phyloP scores from a whole-genome alignment of 92 coral and sea anemone genomes.

The Parazoanthus darwini region DNA sequence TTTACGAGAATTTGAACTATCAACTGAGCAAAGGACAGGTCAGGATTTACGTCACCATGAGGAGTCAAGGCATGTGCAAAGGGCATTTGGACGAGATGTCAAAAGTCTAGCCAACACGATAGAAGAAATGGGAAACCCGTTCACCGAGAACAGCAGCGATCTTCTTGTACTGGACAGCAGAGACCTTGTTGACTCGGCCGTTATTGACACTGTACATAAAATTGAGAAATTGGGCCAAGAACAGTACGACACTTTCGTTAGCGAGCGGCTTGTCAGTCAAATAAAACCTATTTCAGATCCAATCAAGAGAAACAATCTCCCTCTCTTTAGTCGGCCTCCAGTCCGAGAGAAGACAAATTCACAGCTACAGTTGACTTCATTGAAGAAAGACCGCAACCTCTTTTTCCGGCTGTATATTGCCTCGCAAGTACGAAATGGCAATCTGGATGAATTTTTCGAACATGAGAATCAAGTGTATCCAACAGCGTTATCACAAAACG shows the following conservation, averaged over 20 bases:
- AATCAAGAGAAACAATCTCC: constrained; percentile 47
- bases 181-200: constrained; percentile 36
- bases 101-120: not conserved
- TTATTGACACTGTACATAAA: constrained; percentile 9
- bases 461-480: constrained; percentile 36
- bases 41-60: constrained; percentile 30
- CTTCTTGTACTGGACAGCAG: constrained; percentile 45
- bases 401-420: constrained; percentile 21
- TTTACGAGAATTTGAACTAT: constrained; percentile 29
- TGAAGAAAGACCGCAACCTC: constrained; percentile 44
- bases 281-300: constrained; percentile 43
- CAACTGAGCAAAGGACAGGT: not conserved
- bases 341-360: constrained; percentile 49
- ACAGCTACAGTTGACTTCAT: constrained; percentile 35
- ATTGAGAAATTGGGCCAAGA: constrained; percentile 43
- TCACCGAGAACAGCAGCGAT: constrained; percentile 18
- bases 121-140: constrained; percentile 23
- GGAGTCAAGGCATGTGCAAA: constrained; percentile 24
- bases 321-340: constrained; percentile 37
- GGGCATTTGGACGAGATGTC: constrained; percentile 20
- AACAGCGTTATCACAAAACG: constrained; percentile 35
- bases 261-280: constrained; percentile 46
- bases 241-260: constrained; percentile 38
- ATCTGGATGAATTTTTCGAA: constrained; percentile 23
- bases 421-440: constrained; percentile 26